Evolutionary conservation across 2,113 vertebrate genomes (phyloP).

Genomic region (Atractosteus spatula): DNA sequence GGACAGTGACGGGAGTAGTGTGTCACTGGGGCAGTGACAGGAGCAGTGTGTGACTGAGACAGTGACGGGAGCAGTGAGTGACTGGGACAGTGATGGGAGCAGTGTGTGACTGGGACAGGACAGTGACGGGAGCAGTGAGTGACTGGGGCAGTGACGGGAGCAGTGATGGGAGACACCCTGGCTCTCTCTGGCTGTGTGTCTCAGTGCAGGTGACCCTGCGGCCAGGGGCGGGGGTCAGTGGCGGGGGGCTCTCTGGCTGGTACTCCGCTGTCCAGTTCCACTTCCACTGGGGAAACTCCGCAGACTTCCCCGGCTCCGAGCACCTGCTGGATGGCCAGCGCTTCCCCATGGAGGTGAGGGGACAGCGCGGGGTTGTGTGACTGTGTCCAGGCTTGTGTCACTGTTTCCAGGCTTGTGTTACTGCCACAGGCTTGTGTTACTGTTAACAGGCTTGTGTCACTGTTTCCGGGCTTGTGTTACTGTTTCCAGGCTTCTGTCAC

Average conservation of each 20-base stretch:
- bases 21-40: too few species aligned
- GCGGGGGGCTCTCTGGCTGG: conserved; percentile 45
- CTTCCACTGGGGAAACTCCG: conserved; percentile 61
- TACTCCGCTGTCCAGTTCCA: conserved; percentile 58
- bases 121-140: too few species aligned
- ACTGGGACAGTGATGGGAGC: too few species aligned
- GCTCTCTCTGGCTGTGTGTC: too few species aligned
- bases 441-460: neutral
- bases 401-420: neutral
- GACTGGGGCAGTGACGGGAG: too few species aligned
- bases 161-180: too few species aligned
- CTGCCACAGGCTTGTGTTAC: too few species aligned
- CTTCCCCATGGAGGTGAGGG: conserved; percentile 62
- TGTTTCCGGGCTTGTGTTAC: neutral
- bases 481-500: neutral
- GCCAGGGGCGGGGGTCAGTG: conserved; percentile 38
- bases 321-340: conserved; percentile 49
- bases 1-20: too few species aligned
- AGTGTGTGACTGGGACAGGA: too few species aligned
- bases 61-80: too few species aligned
- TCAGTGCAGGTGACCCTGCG: too few species aligned
- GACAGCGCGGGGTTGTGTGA: neutral
- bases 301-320: conserved; percentile 51
- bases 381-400: neutral
- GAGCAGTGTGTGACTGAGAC: too few species aligned